Conservation (phyloP, 2,113 vertebrate species). For the Caranx ignobilis region DNA sequence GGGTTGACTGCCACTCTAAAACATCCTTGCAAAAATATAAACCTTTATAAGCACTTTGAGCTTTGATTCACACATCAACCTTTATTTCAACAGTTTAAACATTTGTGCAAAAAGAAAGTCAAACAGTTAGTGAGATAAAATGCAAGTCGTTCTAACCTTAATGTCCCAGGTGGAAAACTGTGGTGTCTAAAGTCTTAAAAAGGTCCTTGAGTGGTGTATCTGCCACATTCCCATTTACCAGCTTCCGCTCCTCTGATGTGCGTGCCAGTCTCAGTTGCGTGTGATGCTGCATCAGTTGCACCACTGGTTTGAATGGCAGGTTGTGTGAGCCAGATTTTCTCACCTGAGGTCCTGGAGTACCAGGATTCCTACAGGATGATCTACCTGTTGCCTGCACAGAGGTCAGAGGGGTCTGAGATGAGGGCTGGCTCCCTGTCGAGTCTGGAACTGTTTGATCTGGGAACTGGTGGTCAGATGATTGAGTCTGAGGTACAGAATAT, state of each 20-base stretch:
- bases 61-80: not conserved
- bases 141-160: not conserved
- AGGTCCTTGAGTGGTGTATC: constrained; percentile 87
- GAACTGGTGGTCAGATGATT: not conserved
- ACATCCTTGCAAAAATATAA: not conserved
- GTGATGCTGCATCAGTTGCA: constrained; percentile 81
- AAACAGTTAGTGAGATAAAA: not conserved
- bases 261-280: constrained; percentile 58
- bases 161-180: constrained; percentile 88
- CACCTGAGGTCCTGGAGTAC: not conserved
- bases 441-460: not conserved
- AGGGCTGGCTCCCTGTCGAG: constrained; percentile 78
- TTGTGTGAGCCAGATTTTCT: constrained; percentile 78
- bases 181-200: constrained; percentile 89
- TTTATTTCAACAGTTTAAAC: not conserved
- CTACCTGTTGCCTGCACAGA: not conserved
- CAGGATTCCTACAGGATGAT: constrained; percentile 28
- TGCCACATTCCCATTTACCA: constrained; percentile 65
- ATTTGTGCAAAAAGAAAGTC: not conserved
- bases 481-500: constrained; percentile 16
- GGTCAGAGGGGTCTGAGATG: constrained; percentile 69
- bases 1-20: not conserved
- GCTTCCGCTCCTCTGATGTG: constrained; percentile 19
- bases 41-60: not conserved
- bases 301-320: constrained; percentile 82